A percentile compares a stretch with the other conserved stretches of the same genome.
These are phyloP conservation scores for Elegia similella DNA, from an alignment of 2,888 invertebrate species.

Conservation along the genomic window DNA sequence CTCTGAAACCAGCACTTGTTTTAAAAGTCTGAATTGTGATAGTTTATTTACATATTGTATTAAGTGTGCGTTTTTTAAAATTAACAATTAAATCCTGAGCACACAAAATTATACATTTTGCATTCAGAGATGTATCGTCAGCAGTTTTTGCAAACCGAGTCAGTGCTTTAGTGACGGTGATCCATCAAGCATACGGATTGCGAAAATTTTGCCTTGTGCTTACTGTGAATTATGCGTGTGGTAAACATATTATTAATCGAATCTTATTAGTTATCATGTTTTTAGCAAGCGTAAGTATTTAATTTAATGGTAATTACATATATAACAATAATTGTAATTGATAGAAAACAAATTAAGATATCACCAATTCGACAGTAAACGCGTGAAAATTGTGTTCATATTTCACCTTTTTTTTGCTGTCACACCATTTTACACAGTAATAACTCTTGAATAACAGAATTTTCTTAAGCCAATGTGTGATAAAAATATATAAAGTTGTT, in stretches of 20 bases:
- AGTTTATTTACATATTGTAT: not conserved
- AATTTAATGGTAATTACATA: no score
- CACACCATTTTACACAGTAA: no score
- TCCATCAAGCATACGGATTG: slow-evolving; percentile 2
- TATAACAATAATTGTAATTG: no score
- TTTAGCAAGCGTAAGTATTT: not conserved
- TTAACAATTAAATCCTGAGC: slow-evolving; percentile 19
- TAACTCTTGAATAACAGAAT: no score
- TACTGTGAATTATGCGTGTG: slow-evolving; percentile 5
- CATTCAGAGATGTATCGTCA: slow-evolving; percentile 44
- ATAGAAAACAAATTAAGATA: no score
- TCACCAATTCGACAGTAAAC: no score
- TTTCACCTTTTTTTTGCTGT: no score
- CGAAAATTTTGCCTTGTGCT: slow-evolving; percentile 1
- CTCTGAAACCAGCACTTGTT: no score
- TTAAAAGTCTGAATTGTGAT: no score
- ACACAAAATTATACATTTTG: slow-evolving; percentile 34
- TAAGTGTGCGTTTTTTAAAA: not conserved
- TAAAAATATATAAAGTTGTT: no score
- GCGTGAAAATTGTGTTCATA: no score
- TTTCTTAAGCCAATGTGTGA: no score
- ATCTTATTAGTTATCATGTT: not conserved
- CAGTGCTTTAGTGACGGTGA: slow-evolving; percentile 37
- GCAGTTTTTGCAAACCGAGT: slow-evolving; percentile 40
- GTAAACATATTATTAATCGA: not conserved